Conservation (phyloP, 2,113 vertebrate species). For the Lynx canadensis region DNA sequence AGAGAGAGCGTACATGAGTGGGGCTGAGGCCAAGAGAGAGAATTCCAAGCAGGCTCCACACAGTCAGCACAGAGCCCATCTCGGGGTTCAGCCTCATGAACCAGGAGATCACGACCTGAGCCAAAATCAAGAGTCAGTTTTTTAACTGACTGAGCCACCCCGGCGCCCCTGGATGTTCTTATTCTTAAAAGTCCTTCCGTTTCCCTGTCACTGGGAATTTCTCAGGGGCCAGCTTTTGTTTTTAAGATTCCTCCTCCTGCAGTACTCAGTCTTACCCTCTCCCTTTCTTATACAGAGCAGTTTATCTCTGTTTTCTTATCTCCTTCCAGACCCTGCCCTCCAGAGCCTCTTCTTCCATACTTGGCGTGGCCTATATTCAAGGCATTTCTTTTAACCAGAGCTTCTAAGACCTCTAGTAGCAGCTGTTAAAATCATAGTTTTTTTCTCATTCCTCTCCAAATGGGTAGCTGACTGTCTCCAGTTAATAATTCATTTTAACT, state of each 20-base stretch:
- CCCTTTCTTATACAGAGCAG: background rate
- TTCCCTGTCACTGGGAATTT: background rate
- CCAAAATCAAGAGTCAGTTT: too few species aligned
- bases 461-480: background rate
- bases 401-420: background rate
- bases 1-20: too few species aligned
- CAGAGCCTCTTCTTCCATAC: background rate
- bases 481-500: background rate
- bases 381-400: background rate
- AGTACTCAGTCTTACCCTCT: background rate
- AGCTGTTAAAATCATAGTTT: background rate
- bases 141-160: too few species aligned
- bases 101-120: too few species aligned
- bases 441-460: background rate
- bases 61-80: too few species aligned
- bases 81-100: too few species aligned
- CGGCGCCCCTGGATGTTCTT: background rate
- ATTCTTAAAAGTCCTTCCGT: background rate
- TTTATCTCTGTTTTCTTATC: background rate
- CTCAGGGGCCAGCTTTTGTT: background rate
- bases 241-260: background rate
- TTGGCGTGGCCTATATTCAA: background rate
- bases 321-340: background rate
- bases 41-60: too few species aligned
- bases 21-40: too few species aligned